These are phyloP conservation scores for Pseudorasbora parva DNA, from an alignment of 2,113 vertebrate species.

Conservation along the genomic window DNA sequence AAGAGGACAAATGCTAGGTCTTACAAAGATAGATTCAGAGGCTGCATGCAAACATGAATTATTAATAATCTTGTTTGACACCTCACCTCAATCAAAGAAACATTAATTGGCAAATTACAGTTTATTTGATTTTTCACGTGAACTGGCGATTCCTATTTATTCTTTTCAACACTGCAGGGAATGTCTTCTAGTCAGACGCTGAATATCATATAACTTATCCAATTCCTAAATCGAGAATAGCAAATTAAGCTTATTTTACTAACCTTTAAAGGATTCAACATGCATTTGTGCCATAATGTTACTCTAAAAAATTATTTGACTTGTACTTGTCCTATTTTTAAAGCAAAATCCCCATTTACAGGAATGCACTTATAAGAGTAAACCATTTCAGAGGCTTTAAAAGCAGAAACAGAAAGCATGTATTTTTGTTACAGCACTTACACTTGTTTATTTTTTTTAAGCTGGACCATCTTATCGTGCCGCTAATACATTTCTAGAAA, in stretches of 20 bases:
- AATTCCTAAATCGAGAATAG: no score
- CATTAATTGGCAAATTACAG: conserved; percentile 40
- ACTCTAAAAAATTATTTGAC: not conserved
- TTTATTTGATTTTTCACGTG: conserved; percentile 8
- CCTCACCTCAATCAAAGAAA: conserved; percentile 35
- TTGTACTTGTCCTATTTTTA: not conserved
- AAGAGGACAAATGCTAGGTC: not conserved
- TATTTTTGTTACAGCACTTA: not conserved
- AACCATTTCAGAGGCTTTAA: not conserved
- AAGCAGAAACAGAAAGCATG: not conserved
- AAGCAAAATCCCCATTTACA: not conserved
- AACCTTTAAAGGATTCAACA: not conserved
- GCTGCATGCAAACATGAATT: not conserved
- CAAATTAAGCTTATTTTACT: not conserved
- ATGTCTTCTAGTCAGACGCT: not conserved
- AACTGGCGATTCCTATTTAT: not conserved
- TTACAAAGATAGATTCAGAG: conserved; percentile 6
- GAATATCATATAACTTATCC: not conserved
- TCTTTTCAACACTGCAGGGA: conserved; percentile 18
- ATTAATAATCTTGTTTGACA: conserved; percentile 16
- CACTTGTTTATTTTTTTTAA: no score
- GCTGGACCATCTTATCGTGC: no score
- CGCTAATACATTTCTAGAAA: no score
- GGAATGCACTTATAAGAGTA: not conserved
- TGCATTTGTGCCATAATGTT: not conserved